Evolutionary conservation across 1,140 invertebrate genomes (phyloP), one percentile per base, ranked within the genome.

Genomic region (Neomicropteryx cornuta): DNA sequence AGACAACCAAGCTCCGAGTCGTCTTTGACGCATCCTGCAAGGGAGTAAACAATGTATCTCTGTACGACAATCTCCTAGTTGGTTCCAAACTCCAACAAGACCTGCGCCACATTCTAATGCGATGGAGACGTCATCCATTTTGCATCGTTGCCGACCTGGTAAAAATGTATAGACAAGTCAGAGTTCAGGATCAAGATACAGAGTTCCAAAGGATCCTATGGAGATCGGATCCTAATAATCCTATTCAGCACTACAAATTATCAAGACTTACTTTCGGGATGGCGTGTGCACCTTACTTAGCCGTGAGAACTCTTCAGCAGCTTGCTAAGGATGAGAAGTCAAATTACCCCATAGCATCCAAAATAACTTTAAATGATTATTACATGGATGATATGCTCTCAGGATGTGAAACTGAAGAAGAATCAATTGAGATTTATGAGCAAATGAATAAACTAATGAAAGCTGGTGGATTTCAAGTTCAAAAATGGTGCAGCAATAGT

Each of bases 131-230:
- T 19, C 29, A 45, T 5, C 16, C 23, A 21, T n/a, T 48, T 6
- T 42, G 36, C 22, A 43, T 46, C 16, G 42, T 42, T 0, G 14
- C 38, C 16, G 48, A 48, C 29, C 39, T 51, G 6, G 18, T 33
- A 22, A 48, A 52, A 21, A 48, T 50, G 45, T 51, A 52, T 19
- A 20, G 45, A 36, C 30, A 42, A 38, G 41, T 49, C 6, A 11
- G 33, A 18, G 18, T 46, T 5, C 11, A 23, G 13, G 35, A 50
- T 17, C 39, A 53, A 28, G 46, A 66, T 20, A 37, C 31, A 28
- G 40, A 54, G 27, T 58, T 52, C 18, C 62, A 68, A 36, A 41
- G 56, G 41, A 58, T 71, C 18, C 33, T 67, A 1, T 69, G 66
- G 62, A 38, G 58, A 36, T 16, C 21, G 3, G 24, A 40, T 27